These are phyloP conservation scores for Diplolepis rosae DNA, from an alignment of 2,888 invertebrate species.

Conservation along the genomic window DNA sequence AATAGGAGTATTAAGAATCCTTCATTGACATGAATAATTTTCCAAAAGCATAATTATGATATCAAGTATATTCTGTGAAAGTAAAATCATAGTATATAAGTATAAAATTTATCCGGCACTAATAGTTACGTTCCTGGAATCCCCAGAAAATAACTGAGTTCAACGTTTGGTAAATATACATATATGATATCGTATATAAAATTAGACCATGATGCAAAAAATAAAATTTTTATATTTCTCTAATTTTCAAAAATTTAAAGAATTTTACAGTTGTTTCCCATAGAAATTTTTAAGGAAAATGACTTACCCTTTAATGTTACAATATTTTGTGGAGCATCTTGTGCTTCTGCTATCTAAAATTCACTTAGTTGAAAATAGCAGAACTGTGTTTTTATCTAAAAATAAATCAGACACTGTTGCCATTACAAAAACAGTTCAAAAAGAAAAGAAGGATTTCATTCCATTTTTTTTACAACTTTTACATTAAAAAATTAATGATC, in stretches of 20 bases:
- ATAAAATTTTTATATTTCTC: neutral
- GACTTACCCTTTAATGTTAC: neutral
- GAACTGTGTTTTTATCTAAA: constrained; percentile 16
- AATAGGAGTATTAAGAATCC: no score
- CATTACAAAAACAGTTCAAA: neutral
- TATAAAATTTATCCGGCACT: neutral
- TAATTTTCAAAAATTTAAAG: neutral
- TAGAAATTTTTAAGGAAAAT: neutral
- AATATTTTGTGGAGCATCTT: neutral
- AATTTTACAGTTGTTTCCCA: neutral
- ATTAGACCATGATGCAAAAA: neutral
- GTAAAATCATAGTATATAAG: no score
- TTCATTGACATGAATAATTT: no score
- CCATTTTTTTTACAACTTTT: neutral
- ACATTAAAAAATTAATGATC: neutral
- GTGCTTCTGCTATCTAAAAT: neutral
- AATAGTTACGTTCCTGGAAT: constrained; percentile 17
- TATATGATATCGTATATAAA: neutral
- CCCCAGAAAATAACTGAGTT: neutral
- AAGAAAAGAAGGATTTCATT: neutral
- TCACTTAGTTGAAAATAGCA: constrained; percentile 18
- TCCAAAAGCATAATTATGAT: no score
- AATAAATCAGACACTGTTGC: constrained; percentile 15
- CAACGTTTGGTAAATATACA: neutral
- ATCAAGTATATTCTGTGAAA: no score